Conservation (phyloP, 2,113 vertebrate species). For the Nannospalax galili region DNA sequence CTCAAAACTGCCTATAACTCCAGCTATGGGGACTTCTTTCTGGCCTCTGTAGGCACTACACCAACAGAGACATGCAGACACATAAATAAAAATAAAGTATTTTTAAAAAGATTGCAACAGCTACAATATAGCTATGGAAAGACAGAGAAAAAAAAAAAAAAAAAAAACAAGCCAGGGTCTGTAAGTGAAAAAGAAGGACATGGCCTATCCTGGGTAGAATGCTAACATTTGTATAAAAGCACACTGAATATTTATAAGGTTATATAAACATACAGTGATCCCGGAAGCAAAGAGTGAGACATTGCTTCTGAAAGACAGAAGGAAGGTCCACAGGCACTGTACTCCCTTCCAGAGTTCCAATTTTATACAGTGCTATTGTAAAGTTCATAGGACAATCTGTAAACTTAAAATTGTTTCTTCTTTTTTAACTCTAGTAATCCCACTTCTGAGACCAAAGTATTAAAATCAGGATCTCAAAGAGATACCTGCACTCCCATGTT, state of each 20-base stretch:
- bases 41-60: no score
- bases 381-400: background rate
- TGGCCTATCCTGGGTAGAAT: background rate
- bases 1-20: no score
- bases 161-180: background rate
- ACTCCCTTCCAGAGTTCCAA: background rate
- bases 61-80: background rate
- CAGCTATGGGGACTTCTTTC: no score
- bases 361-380: background rate
- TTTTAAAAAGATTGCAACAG: background rate
- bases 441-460: background rate
- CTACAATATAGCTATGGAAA: background rate
- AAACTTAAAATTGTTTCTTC: background rate
- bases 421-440: background rate
- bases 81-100: background rate
- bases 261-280: background rate
- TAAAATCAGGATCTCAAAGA: background rate
- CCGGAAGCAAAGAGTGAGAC: background rate
- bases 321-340: background rate
- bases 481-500: background rate
- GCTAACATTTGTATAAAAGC: background rate
- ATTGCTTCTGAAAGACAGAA: background rate
- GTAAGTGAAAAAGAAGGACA: no score
- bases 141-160: no score
- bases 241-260: background rate